Base-by-base conservation (phyloP, 2,113 vertebrate species). In the Natator depressus region DNA sequence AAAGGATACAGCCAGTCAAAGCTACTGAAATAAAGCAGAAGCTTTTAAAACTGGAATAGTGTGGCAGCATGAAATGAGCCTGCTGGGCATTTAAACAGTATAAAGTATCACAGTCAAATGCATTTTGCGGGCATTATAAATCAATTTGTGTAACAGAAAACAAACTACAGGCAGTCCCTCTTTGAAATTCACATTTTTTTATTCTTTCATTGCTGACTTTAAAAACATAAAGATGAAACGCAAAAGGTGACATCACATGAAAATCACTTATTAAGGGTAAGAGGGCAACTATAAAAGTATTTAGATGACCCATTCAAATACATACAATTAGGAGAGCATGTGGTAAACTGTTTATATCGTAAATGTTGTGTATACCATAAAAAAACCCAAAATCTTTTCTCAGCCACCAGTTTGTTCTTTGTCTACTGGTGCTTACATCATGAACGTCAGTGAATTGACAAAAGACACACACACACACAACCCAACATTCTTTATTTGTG, bases 111-210 rank as follows among this genome's bases (percentile, higher is more conserved):
- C 50, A 47, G 65, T 85, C 85, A 96, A 95, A 88, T 91, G 86
- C 53, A 92, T 95, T 84, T 94, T 91, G 47, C 53, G 89, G 85
- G 54, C 87, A 90, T 94, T 95, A 91, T 92, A 94, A 97, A 96
- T 96, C 87, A 90, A 84, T 96, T 94, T 94, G 75, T 93, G 42
- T 82, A 95, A 93, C 51, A 38, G 82, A 95, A 96, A 96, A 90
- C 88, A 91, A 92, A 94, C 51, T 82, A 72, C 46, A 97, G 82
- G 38, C 59, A 94, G 29, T 80, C 93, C 72, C 42, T 91, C 3
- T 89, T 85, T 94, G 78, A 42, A 95, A 78, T 95, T 85, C 81
- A 65, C 89, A 62, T 87, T 2, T 79, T 79, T 96, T 85, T 93
- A 83, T 84, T 91, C 27, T 90, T 94, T 84, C 69, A 42, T 92